A percentile compares a stretch with the other conserved stretches of the same genome.
Evolutionary conservation across 2,113 vertebrate genomes (phyloP).

Genomic region (Eclectus roratus): DNA sequence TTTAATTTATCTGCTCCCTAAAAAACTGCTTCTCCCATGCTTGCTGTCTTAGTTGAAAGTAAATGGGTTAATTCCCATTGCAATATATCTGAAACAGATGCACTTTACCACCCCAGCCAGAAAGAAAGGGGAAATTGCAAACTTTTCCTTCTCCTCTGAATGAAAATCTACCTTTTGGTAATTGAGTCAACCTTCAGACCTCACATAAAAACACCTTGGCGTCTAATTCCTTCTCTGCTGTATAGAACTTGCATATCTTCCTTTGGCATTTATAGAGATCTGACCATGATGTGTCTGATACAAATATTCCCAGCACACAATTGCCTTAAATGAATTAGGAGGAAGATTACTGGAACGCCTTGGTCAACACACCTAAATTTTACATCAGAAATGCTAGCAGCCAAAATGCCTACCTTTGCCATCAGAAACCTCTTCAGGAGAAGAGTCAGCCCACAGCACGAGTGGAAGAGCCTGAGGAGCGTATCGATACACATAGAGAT

Average conservation of each 20-base stretch:
- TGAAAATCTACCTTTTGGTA: neutral
- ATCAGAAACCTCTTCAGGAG: neutral
- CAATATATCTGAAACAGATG: constrained; percentile 32
- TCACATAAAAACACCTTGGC: neutral
- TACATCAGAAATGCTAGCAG: neutral
- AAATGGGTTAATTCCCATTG: neutral
- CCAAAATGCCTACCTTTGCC: neutral
- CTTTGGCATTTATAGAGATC: neutral
- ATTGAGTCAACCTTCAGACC: neutral
- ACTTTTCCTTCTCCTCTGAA: neutral
- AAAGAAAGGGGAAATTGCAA: constrained; percentile 11
- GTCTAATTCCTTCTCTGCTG: neutral
- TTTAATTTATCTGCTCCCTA: neutral
- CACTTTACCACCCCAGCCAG: neutral
- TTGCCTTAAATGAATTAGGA: neutral
- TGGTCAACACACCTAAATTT: neutral
- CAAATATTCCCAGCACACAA: neutral
- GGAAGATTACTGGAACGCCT: neutral
- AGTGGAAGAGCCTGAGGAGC: neutral
- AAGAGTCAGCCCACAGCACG: neutral
- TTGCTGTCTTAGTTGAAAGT: neutral
- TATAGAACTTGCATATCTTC: neutral
- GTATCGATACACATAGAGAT: constrained; percentile 26
- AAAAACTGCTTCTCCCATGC: neutral
- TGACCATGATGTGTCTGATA: neutral